These are phyloP conservation scores for Ochropleura plecta DNA, from an alignment of 2,888 invertebrate species.

Conservation along the genomic window DNA sequence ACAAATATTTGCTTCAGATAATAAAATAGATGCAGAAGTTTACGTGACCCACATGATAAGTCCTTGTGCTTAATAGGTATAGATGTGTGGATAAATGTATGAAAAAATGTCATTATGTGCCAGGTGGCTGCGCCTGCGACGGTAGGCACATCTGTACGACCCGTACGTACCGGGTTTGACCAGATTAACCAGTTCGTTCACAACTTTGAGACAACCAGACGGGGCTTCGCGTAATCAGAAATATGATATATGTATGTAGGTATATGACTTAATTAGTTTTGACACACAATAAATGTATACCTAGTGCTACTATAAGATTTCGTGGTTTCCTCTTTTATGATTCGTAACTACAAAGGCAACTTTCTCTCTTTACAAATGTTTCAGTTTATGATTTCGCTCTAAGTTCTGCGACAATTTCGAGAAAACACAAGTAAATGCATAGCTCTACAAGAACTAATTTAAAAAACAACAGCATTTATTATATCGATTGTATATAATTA, in stretches of 20 bases:
- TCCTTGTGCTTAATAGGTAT: constrained; percentile 80
- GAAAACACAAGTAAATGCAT: not conserved
- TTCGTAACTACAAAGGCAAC: constrained; percentile 15
- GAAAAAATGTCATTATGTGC: constrained; percentile 57
- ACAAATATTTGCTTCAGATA: constrained; percentile 68
- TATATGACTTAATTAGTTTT: constrained; percentile 40
- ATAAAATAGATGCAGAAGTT: constrained; percentile 58
- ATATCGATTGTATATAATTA: not conserved
- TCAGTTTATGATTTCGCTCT: not conserved
- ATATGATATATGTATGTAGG: constrained; percentile 41
- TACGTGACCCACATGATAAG: constrained; percentile 75
- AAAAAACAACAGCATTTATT: no score
- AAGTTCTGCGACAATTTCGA: not conserved
- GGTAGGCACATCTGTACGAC: constrained; percentile 48
- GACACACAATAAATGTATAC: not conserved
- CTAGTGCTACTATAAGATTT: not conserved
- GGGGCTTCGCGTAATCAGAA: constrained; percentile 45
- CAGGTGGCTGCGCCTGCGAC: constrained; percentile 54
- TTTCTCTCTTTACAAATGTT: constrained; percentile 26
- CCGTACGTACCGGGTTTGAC: constrained; percentile 42
- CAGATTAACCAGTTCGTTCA: constrained; percentile 59
- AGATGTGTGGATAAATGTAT: constrained; percentile 70
- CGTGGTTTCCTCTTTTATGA: constrained; percentile 21
- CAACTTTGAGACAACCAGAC: constrained; percentile 41
- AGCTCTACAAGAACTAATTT: no score